Conservation (phyloP, 1,140 invertebrate species). For the Cylas formicarius region DNA sequence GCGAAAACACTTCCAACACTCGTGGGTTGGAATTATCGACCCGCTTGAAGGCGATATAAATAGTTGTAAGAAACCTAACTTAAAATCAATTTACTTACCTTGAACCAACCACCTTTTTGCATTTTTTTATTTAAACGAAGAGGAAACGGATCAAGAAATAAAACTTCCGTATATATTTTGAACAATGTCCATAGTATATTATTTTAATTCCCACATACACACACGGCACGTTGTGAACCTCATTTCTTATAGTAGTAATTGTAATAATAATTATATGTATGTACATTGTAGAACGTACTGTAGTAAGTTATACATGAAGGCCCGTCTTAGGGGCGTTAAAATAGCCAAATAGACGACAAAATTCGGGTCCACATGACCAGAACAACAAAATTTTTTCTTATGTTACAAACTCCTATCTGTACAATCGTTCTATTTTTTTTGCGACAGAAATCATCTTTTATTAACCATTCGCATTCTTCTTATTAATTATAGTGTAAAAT, state of each 20-base stretch:
- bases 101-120: not conserved
- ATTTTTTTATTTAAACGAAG: not conserved
- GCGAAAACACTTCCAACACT: too few relatives aligned
- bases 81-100: too few relatives aligned
- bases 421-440: conserved; percentile 39
- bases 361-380: conserved; percentile 29
- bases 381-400: conserved; percentile 40
- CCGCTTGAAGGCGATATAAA: too few relatives aligned
- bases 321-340: conserved; percentile 22
- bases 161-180: conserved; percentile 45
- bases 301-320: conserved; percentile 55
- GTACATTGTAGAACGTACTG: conserved; percentile 60
- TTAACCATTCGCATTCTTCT: conserved; percentile 38
- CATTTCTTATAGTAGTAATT: conserved; percentile 59
- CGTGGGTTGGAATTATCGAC: too few relatives aligned
- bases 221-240: conserved; percentile 80
- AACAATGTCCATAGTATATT: conserved; percentile 82
- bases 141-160: conserved; percentile 11
- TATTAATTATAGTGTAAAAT: conserved; percentile 43
- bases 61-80: too few relatives aligned
- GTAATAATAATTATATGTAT: conserved; percentile 49
- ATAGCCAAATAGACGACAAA: conserved; percentile 16
- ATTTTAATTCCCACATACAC: conserved; percentile 76
- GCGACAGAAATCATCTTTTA: conserved; percentile 25
- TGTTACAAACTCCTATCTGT: conserved; percentile 46